Evolutionary conservation across 1,140 invertebrate species (phyloP), one percentile per base, ranked within the genome.

Genomic region (Cyrtorhinus lividipennis): DNA sequence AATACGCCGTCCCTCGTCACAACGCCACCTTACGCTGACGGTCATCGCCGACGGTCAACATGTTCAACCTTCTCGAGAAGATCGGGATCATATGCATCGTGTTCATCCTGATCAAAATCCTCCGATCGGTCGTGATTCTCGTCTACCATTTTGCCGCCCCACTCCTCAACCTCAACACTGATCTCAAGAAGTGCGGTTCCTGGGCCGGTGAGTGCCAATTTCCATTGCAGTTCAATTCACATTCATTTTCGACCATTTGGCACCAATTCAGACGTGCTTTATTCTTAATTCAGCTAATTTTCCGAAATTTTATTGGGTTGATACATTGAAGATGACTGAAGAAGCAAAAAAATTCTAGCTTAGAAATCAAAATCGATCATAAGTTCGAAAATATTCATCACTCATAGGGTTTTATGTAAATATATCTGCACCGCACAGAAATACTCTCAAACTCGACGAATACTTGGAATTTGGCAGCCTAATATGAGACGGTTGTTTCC

Each of bases 181-280:
- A 75, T 64, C 66, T 73, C 59, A 72, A 69, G 53, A 69, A 71
- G 59, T 68, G 71, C 64, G 73, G 72, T 20, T 65, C 68, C 61
- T 75, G 73, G 73, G 73, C 73, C 64, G 71, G 73, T 75, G 61
- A 67, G 59, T 64, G 1, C 25, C n/a, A n/a, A n/a, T n/a, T n/a
- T n/a, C n/a, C n/a, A n/a, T 26, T 23, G n/a, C 20, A 26, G 8
- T 56, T 45, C 20, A 20, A 23, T 15, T 26, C 24, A 27, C 44
- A 18, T 24, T 23, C 8, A n/a, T 23, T 8, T 30, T 63, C 24
- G 25, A 24, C 13, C 23, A 30, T 58, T 58, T 18, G 46, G 46
- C 20, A 63, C 30, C 22, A n/a, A 20, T 24, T 22, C 13, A 59
- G 2, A 38, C 26, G 26, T 59, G 24, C n/a, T 61, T 1, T 1